phyloP scores from a whole-genome alignment of 2,888 invertebrate genomes.

The Pherbina coryleti region DNA sequence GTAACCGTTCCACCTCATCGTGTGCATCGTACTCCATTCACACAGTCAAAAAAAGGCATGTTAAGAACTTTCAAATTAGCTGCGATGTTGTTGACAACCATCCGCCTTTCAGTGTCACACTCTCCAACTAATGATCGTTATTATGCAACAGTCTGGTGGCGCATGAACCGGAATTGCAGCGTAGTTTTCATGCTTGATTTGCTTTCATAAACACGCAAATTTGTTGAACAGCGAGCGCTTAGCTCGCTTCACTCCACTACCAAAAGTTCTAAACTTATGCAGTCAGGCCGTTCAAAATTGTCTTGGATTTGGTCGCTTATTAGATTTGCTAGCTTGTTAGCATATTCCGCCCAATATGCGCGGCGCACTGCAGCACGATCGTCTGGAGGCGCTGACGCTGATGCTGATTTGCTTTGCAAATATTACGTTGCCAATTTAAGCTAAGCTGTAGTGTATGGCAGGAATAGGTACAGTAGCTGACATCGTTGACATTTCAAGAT shows the following conservation, averaged over 20 bases:
- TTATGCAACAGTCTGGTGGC: background rate
- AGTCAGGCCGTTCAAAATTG: too few relatives aligned
- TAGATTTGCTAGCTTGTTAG: background rate
- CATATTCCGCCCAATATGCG: conserved; percentile 16
- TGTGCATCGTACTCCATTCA: background rate
- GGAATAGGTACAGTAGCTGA: background rate
- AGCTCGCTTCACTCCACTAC: too few relatives aligned
- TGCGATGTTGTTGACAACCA: conserved; percentile 11
- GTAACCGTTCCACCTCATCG: background rate
- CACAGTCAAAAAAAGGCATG: background rate
- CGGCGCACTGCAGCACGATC: conserved; percentile 3
- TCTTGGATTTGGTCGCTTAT: too few relatives aligned
- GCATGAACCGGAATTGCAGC: background rate
- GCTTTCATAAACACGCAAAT: conserved; percentile 29
- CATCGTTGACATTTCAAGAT: background rate
- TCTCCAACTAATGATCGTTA: background rate
- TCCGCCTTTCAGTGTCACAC: background rate
- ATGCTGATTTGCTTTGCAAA: too few relatives aligned
- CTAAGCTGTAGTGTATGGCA: background rate
- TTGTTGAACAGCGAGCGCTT: conserved; percentile 35
- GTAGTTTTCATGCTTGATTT: conserved; percentile 21
- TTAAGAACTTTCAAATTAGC: conserved; percentile 1
- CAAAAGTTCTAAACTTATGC: too few relatives aligned
- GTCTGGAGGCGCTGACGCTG: background rate
- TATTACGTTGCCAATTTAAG: too few relatives aligned